Evolutionary conservation across 2,888 invertebrate genomes (phyloP).

Genomic region (Nomada ferruginata): DNA sequence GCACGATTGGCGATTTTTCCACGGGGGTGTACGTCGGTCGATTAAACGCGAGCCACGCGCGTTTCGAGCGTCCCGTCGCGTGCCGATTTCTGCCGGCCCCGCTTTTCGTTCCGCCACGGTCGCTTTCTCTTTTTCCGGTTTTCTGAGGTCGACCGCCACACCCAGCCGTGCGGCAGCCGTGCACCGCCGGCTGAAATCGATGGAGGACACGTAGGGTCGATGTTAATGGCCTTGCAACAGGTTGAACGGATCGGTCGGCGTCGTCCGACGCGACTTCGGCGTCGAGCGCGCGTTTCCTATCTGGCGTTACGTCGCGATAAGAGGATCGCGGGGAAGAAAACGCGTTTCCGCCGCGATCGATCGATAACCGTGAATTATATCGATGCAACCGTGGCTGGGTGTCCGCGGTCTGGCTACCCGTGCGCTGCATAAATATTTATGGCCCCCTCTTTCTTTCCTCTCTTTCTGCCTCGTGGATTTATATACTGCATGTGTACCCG

Average conservation of each 20-base stretch:
- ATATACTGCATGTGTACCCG: background rate
- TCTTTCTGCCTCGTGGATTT: background rate
- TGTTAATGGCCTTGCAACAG: conserved; percentile 75
- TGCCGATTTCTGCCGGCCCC: conserved; percentile 45
- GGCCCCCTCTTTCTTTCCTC: conserved; percentile 13
- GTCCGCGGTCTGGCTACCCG: conserved; percentile 30
- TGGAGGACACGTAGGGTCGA: conserved; percentile 72
- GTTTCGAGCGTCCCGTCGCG: conserved; percentile 31
- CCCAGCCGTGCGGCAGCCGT: conserved; percentile 60
- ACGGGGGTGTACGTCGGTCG: no score
- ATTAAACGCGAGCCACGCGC: no score
- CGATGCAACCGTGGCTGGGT: conserved; percentile 48
- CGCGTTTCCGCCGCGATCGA: conserved; percentile 52
- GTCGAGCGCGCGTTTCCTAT: conserved; percentile 51
- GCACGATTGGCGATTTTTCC: no score
- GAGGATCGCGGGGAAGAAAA: conserved; percentile 60
- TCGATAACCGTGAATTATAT: conserved; percentile 67
- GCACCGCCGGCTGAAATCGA: conserved; percentile 67
- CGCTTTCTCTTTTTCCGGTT: conserved; percentile 66
- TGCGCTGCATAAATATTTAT: conserved; percentile 53
- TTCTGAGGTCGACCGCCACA: conserved; percentile 70
- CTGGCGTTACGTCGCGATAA: conserved; percentile 66
- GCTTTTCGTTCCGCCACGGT: conserved; percentile 47
- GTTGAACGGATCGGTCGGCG: conserved; percentile 73
- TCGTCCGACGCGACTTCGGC: conserved; percentile 53